Base-by-base conservation (phyloP, 2,113 vertebrate species). In the Hypanus sabinus region DNA sequence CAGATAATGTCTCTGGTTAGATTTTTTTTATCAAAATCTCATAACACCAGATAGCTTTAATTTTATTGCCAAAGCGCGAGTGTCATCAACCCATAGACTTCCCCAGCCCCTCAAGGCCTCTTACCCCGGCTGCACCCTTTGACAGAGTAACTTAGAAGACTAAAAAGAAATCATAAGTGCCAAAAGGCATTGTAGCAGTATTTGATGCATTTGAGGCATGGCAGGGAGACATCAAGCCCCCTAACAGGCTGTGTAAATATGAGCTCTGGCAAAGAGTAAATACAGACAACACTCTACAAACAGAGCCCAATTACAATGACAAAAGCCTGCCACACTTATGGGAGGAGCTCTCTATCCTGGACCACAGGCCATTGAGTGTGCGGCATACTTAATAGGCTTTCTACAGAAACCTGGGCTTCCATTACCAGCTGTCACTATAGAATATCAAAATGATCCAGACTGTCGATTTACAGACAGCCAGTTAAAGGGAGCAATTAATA, bases 371-470 rank as follows among this genome's bases (percentile, higher is more conserved):
- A 97, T 97, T 97, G 98, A 98, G 97, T 97, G 96, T 97, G 97
- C 96, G 97, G 96, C 97, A 97, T 97, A 97, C 97, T 98, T 98
- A 98, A 98, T 98, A 97, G 97, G 97, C 98, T 98, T 98, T 98
- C 97, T 98, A 96, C 95, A 95, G 95, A 93, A 96, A 94, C 94
- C 68, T 93, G 94, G 79, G 95, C 95, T 94, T 95, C 96, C 96
- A 96, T 96, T 96, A 97, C 98, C 98, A 98, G 98, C 98, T 98
- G 98, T 98, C 98, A 97, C 97, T 76, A 96, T 96, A 96, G 96
- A 97, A 97, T 97, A 97, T 97, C 96, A 96, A 96, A 96, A 95
- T 96, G 96, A 96, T 96, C 96, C 96, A 97, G 96, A 96, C 95
- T 94, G 95, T 94, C 95, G 96, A 95, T 95, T 94, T 96, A 94